Evolutionary conservation across 2,888 invertebrate species (phyloP).

Genomic region (Drosophila recens): DNA sequence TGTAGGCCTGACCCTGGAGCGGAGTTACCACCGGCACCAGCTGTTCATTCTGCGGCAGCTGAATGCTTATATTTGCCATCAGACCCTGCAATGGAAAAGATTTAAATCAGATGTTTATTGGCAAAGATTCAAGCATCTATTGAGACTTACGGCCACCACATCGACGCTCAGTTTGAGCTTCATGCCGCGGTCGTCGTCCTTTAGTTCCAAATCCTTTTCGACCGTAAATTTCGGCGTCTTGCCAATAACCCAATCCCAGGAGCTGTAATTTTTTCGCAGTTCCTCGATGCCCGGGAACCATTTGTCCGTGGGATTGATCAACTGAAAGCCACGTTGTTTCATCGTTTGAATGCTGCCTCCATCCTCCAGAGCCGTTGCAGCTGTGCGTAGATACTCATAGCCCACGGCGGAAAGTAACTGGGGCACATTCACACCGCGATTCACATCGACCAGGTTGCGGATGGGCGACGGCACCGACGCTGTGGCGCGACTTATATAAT

Average conservation of each 20-base stretch:
- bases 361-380: constrained; percentile 89
- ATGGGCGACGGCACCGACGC: constrained; percentile 92
- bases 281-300: constrained; percentile 94
- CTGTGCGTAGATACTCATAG: constrained; percentile 92
- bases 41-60: constrained; percentile 83
- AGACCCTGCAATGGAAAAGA: constrained; percentile 73
- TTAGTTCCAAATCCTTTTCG: constrained; percentile 83
- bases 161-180: constrained; percentile 87
- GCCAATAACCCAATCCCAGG: constrained; percentile 96
- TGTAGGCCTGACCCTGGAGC: constrained; percentile 82
- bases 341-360: constrained; percentile 90
- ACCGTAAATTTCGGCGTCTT: constrained; percentile 94
- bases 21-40: constrained; percentile 84
- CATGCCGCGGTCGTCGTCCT: constrained; percentile 86
- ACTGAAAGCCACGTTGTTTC: constrained; percentile 93
- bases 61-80: constrained; percentile 83
- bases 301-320: constrained; percentile 93
- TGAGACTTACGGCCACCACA: constrained; percentile 83
- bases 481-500: constrained; percentile 94
- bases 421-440: constrained; percentile 89
- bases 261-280: constrained; percentile 89
- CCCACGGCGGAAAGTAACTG: constrained; percentile 92
- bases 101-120: not conserved
- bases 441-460: constrained; percentile 92
- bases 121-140: fast-evolving